Evolutionary conservation across 2,797 vertebrate genomes (phyloP).

Genomic region (Pampus argenteus): DNA sequence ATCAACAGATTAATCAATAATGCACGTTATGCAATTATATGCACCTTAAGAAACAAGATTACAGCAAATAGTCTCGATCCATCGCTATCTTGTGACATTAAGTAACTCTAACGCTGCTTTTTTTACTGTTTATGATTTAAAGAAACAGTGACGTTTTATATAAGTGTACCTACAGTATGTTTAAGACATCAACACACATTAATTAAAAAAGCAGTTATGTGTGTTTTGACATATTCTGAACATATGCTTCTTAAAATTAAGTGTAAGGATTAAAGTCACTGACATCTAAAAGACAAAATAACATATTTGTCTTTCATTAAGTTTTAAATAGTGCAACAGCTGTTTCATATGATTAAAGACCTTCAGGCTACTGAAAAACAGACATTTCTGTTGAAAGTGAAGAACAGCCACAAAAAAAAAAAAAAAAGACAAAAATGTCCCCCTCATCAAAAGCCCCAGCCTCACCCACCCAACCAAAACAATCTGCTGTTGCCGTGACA

Average conservation of each 20-base stretch:
- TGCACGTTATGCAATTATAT: too few relatives aligned
- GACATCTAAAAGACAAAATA: conserved; percentile 1
- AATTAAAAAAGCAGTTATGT: too few relatives aligned
- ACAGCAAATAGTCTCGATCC: too few relatives aligned
- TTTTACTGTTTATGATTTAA: too few relatives aligned
- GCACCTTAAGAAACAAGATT: too few relatives aligned
- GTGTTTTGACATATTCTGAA: background rate
- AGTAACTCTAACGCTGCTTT: too few relatives aligned
- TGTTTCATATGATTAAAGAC: background rate
- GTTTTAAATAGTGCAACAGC: background rate
- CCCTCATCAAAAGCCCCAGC: conserved; percentile 11
- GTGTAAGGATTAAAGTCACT: background rate
- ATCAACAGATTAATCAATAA: background rate
- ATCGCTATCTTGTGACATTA: too few relatives aligned
- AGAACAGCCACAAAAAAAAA: conserved; percentile 19
- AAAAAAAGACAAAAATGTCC: conserved; percentile 16
- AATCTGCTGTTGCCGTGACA: conserved; percentile 40
- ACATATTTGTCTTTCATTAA: background rate
- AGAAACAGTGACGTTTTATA: too few relatives aligned
- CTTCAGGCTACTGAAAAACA: conserved; percentile 12
- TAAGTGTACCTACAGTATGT: too few relatives aligned
- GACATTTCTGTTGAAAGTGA: conserved; percentile 32
- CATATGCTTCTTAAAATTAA: background rate
- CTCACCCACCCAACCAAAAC: conserved; percentile 45
- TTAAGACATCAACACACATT: too few relatives aligned